A percentile compares a stretch with the other conserved stretches of the same genome.
phyloP scores from a whole-genome alignment of 2,113 vertebrate genomes.

The Amphiprion ocellaris region DNA sequence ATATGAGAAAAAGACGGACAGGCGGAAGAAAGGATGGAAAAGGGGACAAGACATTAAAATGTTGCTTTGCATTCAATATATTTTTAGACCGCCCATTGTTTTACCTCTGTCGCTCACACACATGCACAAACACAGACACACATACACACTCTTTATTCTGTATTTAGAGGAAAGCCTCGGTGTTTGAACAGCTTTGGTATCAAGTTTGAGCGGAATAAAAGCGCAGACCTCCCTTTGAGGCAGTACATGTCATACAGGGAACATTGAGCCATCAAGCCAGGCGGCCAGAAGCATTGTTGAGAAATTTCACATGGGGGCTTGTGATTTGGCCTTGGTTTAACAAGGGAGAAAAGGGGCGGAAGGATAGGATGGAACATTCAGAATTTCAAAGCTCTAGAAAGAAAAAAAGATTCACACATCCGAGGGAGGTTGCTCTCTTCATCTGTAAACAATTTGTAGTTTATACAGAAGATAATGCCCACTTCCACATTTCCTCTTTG shows the following conservation, averaged over 20 bases:
- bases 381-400: constrained; percentile 72
- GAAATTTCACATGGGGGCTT: constrained; percentile 74
- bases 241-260: constrained; percentile 74
- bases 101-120: constrained; percentile 5
- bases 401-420: constrained; percentile 53
- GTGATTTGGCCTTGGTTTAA: constrained; percentile 81
- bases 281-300: constrained; percentile 76
- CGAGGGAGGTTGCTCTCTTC: constrained; percentile 49
- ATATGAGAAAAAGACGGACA: neutral
- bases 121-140: neutral
- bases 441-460: constrained; percentile 73
- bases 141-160: constrained; percentile 45
- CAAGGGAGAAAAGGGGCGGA: constrained; percentile 58
- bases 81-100: neutral
- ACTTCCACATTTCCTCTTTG: constrained; percentile 54
- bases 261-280: constrained; percentile 84
- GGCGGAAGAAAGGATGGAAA: neutral
- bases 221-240: constrained; percentile 76
- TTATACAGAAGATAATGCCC: constrained; percentile 77
- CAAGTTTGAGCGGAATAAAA: constrained; percentile 80
- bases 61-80: neutral
- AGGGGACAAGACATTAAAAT: neutral
- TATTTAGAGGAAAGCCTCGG: constrained; percentile 61
- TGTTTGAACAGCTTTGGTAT: constrained; percentile 78
- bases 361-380: constrained; percentile 61